These are phyloP conservation scores for Plebejus anna DNA, from an alignment of 2,888 invertebrate genomes.

Conservation along the genomic window DNA sequence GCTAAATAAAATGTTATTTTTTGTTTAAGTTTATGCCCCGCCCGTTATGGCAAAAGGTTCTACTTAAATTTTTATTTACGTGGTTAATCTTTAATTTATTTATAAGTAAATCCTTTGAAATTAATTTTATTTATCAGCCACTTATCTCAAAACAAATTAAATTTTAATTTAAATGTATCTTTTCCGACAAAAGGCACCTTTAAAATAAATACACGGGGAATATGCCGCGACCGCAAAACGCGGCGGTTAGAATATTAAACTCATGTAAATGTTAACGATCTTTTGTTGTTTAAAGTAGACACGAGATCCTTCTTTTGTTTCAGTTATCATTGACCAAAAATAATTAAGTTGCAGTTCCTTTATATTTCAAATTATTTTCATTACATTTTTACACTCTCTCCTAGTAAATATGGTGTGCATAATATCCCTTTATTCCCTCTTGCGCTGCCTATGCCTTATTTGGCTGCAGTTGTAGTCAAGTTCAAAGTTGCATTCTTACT, in stretches of 20 bases:
- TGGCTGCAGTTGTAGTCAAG: too few relatives aligned
- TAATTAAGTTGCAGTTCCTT: neutral
- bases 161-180: conserved; percentile 10
- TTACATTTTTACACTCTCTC: neutral
- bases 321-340: neutral
- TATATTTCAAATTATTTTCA: neutral
- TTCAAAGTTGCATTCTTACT: too few relatives aligned
- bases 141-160: conserved; percentile 32
- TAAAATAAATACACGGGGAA: conserved; percentile 7
- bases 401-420: neutral
- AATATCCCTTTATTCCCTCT: neutral
- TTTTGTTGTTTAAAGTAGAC: conserved; percentile 17
- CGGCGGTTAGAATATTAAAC: conserved; percentile 4
- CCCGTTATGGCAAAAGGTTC: neutral
- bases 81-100: neutral
- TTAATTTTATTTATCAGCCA: conserved; percentile 29
- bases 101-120: neutral
- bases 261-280: neutral
- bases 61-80: neutral
- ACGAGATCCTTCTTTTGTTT: neutral
- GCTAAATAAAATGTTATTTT: too few relatives aligned
- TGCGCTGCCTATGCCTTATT: too few relatives aligned
- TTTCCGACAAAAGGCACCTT: conserved; percentile 6
- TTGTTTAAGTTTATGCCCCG: too few relatives aligned
- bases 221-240: neutral